Percentiles rank a stretch among this genome's conserved stretches.
These are phyloP conservation scores for Calameuta idolon DNA, from an alignment of 2,888 invertebrate genomes.

Conservation along the genomic window DNA sequence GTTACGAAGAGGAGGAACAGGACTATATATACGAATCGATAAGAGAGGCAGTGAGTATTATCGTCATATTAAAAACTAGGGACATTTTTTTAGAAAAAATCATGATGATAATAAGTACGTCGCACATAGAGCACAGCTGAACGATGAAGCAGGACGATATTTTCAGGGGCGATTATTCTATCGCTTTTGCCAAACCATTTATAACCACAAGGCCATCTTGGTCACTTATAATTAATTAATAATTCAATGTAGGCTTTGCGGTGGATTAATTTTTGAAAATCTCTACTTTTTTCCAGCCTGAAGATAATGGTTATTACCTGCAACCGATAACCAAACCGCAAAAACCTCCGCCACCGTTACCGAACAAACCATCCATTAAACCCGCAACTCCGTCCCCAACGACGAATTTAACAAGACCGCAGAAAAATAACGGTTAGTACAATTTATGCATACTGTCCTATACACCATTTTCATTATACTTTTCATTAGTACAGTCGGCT, in stretches of 20 bases:
- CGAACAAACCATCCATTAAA: slow-evolving; percentile 43
- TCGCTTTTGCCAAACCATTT: no score
- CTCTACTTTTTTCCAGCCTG: slow-evolving; percentile 39
- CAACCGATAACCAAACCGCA: slow-evolving; percentile 24
- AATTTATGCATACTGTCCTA: background rate
- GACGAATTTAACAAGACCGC: background rate
- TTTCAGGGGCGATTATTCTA: no score
- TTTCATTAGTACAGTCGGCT: background rate
- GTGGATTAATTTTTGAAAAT: background rate
- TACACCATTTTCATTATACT: background rate
- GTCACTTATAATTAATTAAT: background rate
- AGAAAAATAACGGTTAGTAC: background rate
- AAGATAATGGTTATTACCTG: slow-evolving; percentile 44
- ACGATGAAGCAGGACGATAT: background rate
- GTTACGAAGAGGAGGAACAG: slow-evolving; percentile 51
- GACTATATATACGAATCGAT: slow-evolving; percentile 61
- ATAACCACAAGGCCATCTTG: background rate
- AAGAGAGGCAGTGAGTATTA: slow-evolving; percentile 52
- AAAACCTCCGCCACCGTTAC: slow-evolving; percentile 46
- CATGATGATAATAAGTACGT: background rate
- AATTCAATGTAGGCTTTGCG: background rate
- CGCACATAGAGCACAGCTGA: background rate
- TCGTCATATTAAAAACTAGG: background rate
- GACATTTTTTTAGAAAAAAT: background rate
- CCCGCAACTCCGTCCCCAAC: slow-evolving; percentile 31